Evolutionary conservation across 2,113 vertebrate genomes (phyloP).

Genomic region (Motacilla alba): DNA sequence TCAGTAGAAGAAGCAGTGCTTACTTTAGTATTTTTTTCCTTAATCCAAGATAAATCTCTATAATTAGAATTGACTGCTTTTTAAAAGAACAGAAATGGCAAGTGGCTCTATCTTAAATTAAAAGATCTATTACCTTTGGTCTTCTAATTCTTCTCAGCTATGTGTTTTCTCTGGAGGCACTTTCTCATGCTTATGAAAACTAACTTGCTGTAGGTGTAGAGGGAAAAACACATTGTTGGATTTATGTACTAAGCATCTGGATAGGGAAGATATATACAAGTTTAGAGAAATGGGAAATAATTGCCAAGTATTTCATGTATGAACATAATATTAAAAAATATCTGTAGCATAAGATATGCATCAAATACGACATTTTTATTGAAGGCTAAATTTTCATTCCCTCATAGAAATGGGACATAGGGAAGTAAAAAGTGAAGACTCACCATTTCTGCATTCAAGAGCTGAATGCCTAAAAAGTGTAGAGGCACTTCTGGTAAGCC

Average conservation of each 20-base stretch:
- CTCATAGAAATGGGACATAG: neutral
- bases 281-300: slow-evolving; percentile 29
- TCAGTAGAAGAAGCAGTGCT: neutral
- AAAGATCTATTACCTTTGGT: slow-evolving; percentile 46
- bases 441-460: neutral
- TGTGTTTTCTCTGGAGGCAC: neutral
- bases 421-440: neutral
- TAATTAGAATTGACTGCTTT: slow-evolving; percentile 60
- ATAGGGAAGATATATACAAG: neutral
- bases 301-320: neutral
- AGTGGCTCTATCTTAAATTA: slow-evolving; percentile 46
- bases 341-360: neutral
- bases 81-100: slow-evolving; percentile 56
- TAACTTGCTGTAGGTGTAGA: neutral
- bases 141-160: slow-evolving; percentile 44
- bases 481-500: neutral
- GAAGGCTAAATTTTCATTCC: neutral
- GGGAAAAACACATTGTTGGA: slow-evolving; percentile 16
- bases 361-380: slow-evolving; percentile 22
- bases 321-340: neutral
- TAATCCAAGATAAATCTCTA: slow-evolving; percentile 54
- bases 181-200: slow-evolving; percentile 36
- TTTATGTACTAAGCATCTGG: neutral
- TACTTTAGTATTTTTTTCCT: slow-evolving; percentile 1
- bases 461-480: neutral